These are phyloP conservation scores for Rhabditoides inermis DNA, from an alignment of 2,888 invertebrate genomes.

Conservation along the genomic window DNA sequence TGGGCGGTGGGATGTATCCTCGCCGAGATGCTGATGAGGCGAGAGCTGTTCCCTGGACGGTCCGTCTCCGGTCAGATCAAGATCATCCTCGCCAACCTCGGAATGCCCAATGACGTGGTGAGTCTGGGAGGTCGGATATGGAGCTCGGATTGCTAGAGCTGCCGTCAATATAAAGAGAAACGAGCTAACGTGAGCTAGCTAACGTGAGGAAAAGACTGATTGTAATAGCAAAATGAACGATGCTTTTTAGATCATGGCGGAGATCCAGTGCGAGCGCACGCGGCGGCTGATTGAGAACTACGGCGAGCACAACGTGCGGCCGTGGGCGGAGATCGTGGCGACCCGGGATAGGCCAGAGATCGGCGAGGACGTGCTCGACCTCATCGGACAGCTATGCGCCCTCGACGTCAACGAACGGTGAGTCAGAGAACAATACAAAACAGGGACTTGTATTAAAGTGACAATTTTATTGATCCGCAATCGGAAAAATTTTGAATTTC, in stretches of 20 bases:
- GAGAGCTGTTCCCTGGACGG: conserved; percentile 42
- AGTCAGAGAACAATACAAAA: too few species aligned
- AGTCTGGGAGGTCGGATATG: background rate
- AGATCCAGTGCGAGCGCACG: conserved; percentile 43
- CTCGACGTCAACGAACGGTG: too few species aligned
- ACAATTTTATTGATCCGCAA: too few species aligned
- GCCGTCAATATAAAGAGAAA: too few species aligned
- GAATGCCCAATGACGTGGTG: conserved; percentile 39
- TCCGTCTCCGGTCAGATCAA: conserved; percentile 46
- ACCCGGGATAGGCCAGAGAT: conserved; percentile 12
- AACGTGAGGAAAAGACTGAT: background rate
- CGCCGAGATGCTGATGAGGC: conserved; percentile 44
- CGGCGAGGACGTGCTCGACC: too few species aligned
- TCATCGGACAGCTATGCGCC: too few species aligned
- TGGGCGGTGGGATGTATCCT: conserved; percentile 50
- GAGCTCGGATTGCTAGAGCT: too few species aligned
- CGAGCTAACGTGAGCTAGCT: background rate
- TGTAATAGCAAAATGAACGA: background rate
- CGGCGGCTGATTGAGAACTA: conserved; percentile 32
- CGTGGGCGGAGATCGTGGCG: conserved; percentile 32
- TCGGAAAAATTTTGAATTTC: too few species aligned
- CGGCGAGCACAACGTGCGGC: conserved; percentile 16
- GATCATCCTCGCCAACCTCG: conserved; percentile 37
- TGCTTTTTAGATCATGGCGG: conserved; percentile 26
- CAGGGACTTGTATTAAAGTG: too few species aligned